Conservation (phyloP, 2,888 invertebrate species). For the Physocephala rufipes region DNA sequence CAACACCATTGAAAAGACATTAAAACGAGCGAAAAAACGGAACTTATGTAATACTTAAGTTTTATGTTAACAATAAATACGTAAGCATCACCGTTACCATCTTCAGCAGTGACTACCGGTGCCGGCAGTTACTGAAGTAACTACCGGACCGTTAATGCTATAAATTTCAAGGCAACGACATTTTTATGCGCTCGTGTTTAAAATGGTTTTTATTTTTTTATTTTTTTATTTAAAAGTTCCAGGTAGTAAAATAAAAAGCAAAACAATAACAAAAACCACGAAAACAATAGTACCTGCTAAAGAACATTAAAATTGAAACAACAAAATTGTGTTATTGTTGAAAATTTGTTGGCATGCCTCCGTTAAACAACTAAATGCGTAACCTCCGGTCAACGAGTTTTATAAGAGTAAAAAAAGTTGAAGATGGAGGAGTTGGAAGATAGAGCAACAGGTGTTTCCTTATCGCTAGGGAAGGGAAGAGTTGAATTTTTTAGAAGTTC, state of each 20-base stretch:
- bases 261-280: neutral
- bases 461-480: too few relatives aligned
- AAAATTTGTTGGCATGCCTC: too few relatives aligned
- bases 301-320: neutral
- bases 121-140: neutral
- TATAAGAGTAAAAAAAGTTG: too few relatives aligned
- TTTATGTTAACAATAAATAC: constrained; percentile 54
- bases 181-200: neutral
- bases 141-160: neutral
- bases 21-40: too few relatives aligned
- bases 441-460: too few relatives aligned
- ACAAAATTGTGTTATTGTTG: too few relatives aligned
- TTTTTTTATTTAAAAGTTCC: neutral
- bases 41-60: constrained; percentile 57
- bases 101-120: neutral
- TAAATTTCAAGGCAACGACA: constrained; percentile 19
- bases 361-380: neutral
- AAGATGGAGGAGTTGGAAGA: too few relatives aligned
- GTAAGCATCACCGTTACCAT: neutral
- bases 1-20: constrained; percentile 6
- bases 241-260: neutral
- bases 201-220: constrained; percentile 11
- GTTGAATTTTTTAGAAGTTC: too few relatives aligned
- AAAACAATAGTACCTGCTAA: neutral
- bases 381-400: neutral